Conservation (phyloP, 2,113 vertebrate genomes). For the Malurus cyaneus region DNA sequence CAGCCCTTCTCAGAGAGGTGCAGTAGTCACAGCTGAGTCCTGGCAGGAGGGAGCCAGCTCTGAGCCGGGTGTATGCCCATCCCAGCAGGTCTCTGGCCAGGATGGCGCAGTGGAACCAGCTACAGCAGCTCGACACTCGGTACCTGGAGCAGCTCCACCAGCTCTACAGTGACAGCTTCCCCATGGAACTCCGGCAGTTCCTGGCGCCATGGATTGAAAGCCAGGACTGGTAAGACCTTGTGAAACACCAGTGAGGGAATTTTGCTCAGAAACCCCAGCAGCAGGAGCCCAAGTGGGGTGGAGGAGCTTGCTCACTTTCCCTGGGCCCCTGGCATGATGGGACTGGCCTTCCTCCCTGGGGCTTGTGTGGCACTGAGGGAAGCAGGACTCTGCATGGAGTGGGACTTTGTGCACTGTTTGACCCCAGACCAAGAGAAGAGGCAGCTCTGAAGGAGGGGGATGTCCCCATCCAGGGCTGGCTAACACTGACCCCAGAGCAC, state of each 20-base stretch:
- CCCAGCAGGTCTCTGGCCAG: slow-evolving; percentile 55
- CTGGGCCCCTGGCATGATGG: background rate
- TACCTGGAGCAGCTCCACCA: slow-evolving; percentile 98
- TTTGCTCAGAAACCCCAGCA: fast-evolving
- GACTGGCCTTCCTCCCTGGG: background rate
- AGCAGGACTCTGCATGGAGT: background rate
- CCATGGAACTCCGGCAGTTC: slow-evolving; percentile 97
- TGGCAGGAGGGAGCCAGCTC: background rate
- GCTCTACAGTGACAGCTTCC: slow-evolving; percentile 98
- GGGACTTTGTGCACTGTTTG: background rate
- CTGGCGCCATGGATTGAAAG: slow-evolving; percentile 98
- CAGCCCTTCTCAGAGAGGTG: background rate
- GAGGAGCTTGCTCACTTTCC: background rate
- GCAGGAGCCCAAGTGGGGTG: fast-evolving
- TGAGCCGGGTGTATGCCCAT: background rate
- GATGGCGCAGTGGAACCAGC: slow-evolving; percentile 99
- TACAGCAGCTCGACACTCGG: slow-evolving; percentile 95
- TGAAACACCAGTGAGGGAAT: fast-evolving
- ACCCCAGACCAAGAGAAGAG: fast-evolving
- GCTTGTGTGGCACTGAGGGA: fast-evolving
- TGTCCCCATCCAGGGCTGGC: background rate
- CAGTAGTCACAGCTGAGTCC: background rate
- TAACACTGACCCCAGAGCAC: background rate
- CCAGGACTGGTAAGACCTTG: slow-evolving; percentile 89
- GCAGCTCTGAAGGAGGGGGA: background rate